Base-by-base conservation (phyloP, 1,140 invertebrate genomes). In the Trichoplusia ni region DNA sequence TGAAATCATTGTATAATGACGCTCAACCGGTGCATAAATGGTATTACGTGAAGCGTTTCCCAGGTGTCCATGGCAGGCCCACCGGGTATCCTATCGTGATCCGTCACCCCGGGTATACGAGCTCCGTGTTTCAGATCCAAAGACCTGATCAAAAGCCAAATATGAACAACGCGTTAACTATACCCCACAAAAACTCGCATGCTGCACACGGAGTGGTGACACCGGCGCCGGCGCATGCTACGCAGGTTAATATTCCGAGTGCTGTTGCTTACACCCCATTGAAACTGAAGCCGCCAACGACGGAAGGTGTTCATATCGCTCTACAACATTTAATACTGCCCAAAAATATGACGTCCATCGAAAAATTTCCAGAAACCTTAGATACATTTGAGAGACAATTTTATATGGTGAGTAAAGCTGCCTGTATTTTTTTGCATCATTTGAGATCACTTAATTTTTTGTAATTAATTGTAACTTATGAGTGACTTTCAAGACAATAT, bases 341-440 rank as follows among this genome's bases (percentile, higher is more conserved):
- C 8, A 31, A 47, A 23, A 60, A 35, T 19, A 18, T 46, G 42
- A 8, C 13, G 2, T 7, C 16, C 14, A 27, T 44, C 18, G 51
- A 68, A 1, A 46, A 46, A 31, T 80, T 77, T 64, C 63, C 27
- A 1, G 19, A 54, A 47, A 62, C 70, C 27, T 53, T 84, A 4
- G 70, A 79, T 23, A 11, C 46, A 21, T 65, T 84, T 13, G 74
- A 84, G 44, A 62, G 69, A 44, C 70, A 70, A 38, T 77, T 84
- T 70, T 81, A 81, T 66, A 44, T 71, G 73, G 81, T 82, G 54
- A 75, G 72, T 61, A 21, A 18, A 11, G 21, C 18, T 40, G 6
- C 18, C 4, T 9, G 7, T 16, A 38, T 16, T 38, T 7, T 19
- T 9, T 40, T 19, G 16, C 3, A 33, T n/a, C 29, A 8, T n/a